Conservation (phyloP, 2,113 vertebrate genomes). For the Isurus oxyrinchus region DNA sequence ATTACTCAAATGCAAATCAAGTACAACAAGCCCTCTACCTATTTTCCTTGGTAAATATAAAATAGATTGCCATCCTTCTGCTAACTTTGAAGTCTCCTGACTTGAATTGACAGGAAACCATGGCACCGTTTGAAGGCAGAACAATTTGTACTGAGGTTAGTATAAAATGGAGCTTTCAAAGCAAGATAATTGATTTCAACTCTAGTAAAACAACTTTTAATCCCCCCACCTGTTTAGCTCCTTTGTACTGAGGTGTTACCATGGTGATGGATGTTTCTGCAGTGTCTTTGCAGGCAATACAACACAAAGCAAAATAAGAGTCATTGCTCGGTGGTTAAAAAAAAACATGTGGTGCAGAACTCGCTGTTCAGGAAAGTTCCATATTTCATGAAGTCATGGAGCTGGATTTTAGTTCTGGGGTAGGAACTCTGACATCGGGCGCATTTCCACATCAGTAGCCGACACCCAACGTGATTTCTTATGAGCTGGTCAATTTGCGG, state of each 20-base stretch:
- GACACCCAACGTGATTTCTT: neutral
- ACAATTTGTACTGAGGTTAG: neutral
- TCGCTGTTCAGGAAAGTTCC: neutral
- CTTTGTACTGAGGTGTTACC: neutral
- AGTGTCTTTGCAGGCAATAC: neutral
- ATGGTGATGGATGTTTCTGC: neutral
- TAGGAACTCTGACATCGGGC: neutral
- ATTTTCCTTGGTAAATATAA: conserved; percentile 6
- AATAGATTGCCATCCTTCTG: neutral
- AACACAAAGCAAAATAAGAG: neutral
- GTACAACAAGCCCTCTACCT: neutral
- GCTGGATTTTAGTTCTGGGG: neutral
- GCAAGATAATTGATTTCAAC: neutral
- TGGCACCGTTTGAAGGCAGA: neutral
- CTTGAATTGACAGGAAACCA: neutral
- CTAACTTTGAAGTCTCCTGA: neutral
- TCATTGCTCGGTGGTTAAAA: no score
- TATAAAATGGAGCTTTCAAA: neutral
- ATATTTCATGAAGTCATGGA: neutral
- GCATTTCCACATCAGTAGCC: neutral
- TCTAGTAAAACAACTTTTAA: neutral
- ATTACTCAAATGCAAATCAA: neutral
- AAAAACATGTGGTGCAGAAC: neutral
- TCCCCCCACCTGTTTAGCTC: neutral
- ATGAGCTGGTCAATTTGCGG: no score